These are phyloP conservation scores for Cydia amplana DNA, from an alignment of 1,140 invertebrate genomes.

Conservation along the genomic window DNA sequence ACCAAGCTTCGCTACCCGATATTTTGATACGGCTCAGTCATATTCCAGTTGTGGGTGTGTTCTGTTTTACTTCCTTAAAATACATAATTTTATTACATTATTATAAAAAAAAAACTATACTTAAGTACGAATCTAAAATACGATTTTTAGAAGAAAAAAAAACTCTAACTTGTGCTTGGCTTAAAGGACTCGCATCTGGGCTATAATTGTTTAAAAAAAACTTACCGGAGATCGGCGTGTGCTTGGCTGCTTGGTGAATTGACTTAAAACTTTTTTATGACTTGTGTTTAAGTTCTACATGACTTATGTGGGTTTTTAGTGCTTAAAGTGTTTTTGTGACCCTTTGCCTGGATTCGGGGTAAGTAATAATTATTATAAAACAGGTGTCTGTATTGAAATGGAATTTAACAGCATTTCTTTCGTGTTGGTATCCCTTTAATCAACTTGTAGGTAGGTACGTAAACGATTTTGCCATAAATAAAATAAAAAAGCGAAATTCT, in stretches of 20 bases:
- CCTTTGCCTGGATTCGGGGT: background rate
- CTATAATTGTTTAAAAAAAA: too few relatives aligned
- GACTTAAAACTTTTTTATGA: background rate
- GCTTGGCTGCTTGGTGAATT: too few relatives aligned
- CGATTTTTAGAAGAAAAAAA: too few relatives aligned
- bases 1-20: constrained; percentile 9
- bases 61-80: constrained; percentile 9
- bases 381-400: background rate
- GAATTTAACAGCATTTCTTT: too few relatives aligned
- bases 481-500: too few relatives aligned
- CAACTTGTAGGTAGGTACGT: too few relatives aligned
- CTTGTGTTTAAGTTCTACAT: background rate
- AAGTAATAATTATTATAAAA: background rate
- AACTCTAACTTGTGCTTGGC: too few relatives aligned
- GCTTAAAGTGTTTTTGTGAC: background rate
- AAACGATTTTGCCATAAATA: too few relatives aligned
- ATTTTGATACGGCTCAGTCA: constrained; percentile 28
- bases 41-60: constrained; percentile 27
- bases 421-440: too few relatives aligned
- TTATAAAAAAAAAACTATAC: background rate
- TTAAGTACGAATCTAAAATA: too few relatives aligned
- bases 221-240: too few relatives aligned
- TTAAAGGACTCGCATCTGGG: too few relatives aligned
- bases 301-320: background rate
- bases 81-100: background rate